These are phyloP conservation scores for Xylocopa sonorina DNA, from an alignment of 1,140 invertebrate species.

Conservation along the genomic window DNA sequence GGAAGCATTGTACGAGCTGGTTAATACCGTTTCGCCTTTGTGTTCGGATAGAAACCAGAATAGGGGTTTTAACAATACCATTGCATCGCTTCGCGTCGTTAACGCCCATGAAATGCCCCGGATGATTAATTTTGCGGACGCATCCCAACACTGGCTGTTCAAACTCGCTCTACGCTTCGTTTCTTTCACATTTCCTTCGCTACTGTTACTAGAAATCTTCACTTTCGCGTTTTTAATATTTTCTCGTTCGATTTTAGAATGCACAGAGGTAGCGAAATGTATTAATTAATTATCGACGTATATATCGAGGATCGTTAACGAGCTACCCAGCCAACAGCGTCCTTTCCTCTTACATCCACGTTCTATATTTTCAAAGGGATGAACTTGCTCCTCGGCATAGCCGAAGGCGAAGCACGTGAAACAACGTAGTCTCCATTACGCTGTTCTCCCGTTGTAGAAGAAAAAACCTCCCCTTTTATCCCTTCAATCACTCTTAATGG, in stretches of 20 bases:
- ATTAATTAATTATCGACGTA: not conserved
- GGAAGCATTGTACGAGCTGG: not conserved
- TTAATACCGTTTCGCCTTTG: constrained; percentile 30
- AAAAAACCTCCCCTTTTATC: not conserved
- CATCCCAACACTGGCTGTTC: not conserved
- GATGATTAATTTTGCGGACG: constrained; percentile 38
- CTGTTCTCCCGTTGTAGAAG: not conserved
- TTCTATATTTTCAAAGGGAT: not conserved
- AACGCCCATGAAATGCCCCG: not conserved
- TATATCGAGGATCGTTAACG: not conserved
- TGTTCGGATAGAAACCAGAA: not conserved
- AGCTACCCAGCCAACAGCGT: not conserved
- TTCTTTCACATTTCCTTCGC: not conserved
- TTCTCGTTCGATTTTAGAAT: no score
- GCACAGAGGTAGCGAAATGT: no score
- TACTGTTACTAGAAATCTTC: not conserved
- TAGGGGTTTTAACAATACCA: constrained; percentile 13
- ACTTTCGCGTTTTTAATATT: no score
- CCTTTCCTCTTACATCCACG: not conserved
- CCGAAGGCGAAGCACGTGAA: not conserved
- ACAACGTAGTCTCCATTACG: not conserved
- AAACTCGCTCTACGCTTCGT: no score
- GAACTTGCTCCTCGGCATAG: not conserved
- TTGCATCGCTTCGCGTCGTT: not conserved
- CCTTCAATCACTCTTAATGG: not conserved